A percentile compares a stretch with the other conserved stretches of the same genome.
Conservation (phyloP, 2,113 vertebrate species). For the Nerophis lumbriciformis region DNA sequence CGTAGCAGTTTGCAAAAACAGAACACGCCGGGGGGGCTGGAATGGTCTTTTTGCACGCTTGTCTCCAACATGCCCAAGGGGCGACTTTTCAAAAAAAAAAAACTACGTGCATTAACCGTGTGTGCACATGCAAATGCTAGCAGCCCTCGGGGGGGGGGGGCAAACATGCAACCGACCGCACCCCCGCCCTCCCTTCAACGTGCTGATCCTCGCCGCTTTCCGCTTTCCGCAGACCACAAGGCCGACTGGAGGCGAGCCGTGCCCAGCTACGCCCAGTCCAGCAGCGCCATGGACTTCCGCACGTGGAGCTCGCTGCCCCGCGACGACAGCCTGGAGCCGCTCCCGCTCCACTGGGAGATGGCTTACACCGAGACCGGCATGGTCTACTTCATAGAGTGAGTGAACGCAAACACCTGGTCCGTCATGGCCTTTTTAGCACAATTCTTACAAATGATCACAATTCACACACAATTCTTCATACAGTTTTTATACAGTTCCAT, state of each 20-base stretch:
- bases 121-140: slow-evolving; percentile 45
- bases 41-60: slow-evolving; percentile 22
- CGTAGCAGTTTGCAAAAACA: slow-evolving; percentile 24
- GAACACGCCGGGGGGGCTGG: slow-evolving; percentile 13
- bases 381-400: slow-evolving; percentile 99
- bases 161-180: slow-evolving; percentile 16
- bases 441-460: too few species aligned
- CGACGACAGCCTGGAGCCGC: slow-evolving; percentile 86
- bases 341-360: slow-evolving; percentile 97
- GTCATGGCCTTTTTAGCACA: too few species aligned
- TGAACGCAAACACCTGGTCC: slow-evolving; percentile 10
- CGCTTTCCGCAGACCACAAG: slow-evolving; percentile 74
- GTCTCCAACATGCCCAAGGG: slow-evolving; percentile 1
- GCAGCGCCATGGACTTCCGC: slow-evolving; percentile 85
- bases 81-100: slow-evolving; percentile 14
- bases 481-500: too few species aligned
- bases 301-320: slow-evolving; percentile 81
- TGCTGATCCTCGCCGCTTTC: slow-evolving; percentile 15
- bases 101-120: slow-evolving; percentile 11
- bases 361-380: slow-evolving; percentile 95
- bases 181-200: slow-evolving; percentile 1
- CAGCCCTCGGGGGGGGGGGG: slow-evolving; percentile 26
- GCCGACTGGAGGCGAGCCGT: slow-evolving; percentile 89
- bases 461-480: too few species aligned
- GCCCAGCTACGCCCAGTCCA: slow-evolving; percentile 93